Evolutionary conservation across 1,140 invertebrate genomes (phyloP), one percentile per base, ranked within the genome.

Genomic region (Aphelenchoides avenae): DNA sequence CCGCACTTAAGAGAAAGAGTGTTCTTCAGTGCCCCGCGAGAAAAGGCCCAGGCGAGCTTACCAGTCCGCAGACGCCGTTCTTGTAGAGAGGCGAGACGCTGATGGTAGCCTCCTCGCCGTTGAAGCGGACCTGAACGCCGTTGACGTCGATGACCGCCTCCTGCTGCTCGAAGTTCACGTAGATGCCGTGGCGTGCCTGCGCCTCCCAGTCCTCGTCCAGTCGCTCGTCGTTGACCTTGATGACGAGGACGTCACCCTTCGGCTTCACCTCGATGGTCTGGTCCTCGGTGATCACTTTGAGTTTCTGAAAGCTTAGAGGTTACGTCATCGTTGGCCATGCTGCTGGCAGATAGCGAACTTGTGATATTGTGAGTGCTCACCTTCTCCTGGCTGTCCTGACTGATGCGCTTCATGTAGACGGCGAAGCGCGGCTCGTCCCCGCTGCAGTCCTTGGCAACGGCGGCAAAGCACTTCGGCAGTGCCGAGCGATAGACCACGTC

Each of bases 391-490:
- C 33, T 39, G 13, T 54, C 64, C 27, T n/a, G 46, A 6, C 30
- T 64, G 7, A 51, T n/a, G 41, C 48, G 49, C 40, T 62, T 53
- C 63, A 66, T 67, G 2, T 72, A 40, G 40, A 70, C 66, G 20
- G 68, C 68, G 61, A 73, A 70, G 18, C 46, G 33, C 31, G 68
- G 66, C 13, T 64, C 53, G 11, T 57, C 57, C n/a, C 49, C 11
- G 27, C 64, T 69, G 48, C 68, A 70, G 42, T 70, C 68, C 60
- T 70, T 70, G 59, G 68, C 68, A 4, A 70, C 29, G 18, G 71
- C 59, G 18, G 61, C 47, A 37, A 60, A 70, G 57, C 67, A 70
- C 2, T 31, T 40, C 27, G 66, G 37, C 5, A 68, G 39, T 18
- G 65, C 60, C 31, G 66, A 29, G n/a, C 43, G 56, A 52, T 50